phyloP scores from a whole-genome alignment of 2,888 invertebrate genomes.

The Apamea epomidion region DNA sequence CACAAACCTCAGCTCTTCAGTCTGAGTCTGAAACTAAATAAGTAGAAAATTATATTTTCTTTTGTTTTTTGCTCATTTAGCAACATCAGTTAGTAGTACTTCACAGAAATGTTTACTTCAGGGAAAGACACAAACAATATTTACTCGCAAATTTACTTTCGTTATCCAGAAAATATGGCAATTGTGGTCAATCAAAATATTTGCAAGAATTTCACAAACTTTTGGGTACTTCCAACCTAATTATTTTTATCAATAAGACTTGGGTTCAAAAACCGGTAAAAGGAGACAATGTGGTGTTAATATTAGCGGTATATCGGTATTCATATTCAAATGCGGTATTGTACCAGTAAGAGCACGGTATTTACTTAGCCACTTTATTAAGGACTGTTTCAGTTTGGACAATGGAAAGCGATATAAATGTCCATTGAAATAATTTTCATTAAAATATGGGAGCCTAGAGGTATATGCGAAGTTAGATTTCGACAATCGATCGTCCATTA shows the following conservation, averaged over 20 bases:
- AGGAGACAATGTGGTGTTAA: constrained; percentile 33
- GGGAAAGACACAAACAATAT: neutral
- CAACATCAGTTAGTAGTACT: too few species aligned
- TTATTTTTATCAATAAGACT: constrained; percentile 2
- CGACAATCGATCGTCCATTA: neutral
- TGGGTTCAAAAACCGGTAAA: constrained; percentile 22
- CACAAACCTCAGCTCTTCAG: too few species aligned
- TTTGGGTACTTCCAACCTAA: neutral
- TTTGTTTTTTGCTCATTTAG: neutral
- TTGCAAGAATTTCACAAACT: neutral
- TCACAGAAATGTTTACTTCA: neutral
- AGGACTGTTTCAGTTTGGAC: constrained; percentile 9
- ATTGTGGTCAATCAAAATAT: neutral
- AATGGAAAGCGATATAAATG: constrained; percentile 23
- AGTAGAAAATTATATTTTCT: too few species aligned
- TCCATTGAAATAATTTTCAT: constrained; percentile 35
- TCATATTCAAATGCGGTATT: constrained; percentile 45
- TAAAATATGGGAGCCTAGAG: constrained; percentile 5
- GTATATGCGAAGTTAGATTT: constrained; percentile 20
- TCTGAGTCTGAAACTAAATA: too few species aligned
- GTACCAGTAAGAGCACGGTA: constrained; percentile 4
- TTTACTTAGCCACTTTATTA: constrained; percentile 20
- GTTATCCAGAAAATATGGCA: neutral
- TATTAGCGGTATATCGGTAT: constrained; percentile 21
- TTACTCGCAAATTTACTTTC: neutral